phyloP scores from a whole-genome alignment of 30 jellyfish, hydroid and myxozoan genomes.

The Nemopilema nomurai region DNA sequence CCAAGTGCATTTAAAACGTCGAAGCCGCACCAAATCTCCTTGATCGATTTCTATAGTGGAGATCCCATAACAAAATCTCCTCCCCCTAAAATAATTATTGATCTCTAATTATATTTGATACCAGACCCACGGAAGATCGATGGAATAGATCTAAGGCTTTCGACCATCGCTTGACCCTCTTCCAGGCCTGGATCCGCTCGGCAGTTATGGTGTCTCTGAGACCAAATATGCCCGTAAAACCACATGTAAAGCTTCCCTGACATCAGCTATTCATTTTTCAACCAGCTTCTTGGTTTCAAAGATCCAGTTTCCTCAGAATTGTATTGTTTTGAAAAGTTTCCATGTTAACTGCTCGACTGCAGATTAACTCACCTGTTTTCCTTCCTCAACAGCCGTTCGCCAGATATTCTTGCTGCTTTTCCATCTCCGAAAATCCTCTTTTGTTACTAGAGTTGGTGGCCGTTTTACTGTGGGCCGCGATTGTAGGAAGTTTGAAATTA shows the following conservation, averaged over 20 bases:
- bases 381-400: background rate
- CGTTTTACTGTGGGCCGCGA: background rate
- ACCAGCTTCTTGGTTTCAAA: background rate
- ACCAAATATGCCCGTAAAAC: background rate
- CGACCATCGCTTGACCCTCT: background rate
- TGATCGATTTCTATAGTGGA: conserved; percentile 12
- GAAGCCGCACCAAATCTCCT: conserved; percentile 8
- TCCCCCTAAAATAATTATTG: conserved; percentile 15
- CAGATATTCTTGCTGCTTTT: background rate
- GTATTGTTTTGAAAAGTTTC: background rate
- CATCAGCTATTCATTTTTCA: background rate
- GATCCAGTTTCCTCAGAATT: background rate
- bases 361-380: background rate
- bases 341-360: background rate
- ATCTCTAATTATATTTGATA: background rate
- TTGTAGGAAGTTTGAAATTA: too few relatives aligned
- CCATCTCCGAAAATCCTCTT: background rate
- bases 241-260: background rate
- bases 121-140: background rate
- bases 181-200: background rate
- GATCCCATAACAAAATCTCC: conserved; percentile 17
- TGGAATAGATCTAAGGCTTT: background rate
- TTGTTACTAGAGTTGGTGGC: background rate
- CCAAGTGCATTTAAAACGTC: background rate
- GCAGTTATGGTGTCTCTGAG: background rate